Conservation (phyloP, 2,113 vertebrate species). For the Ammodytes dubius region DNA sequence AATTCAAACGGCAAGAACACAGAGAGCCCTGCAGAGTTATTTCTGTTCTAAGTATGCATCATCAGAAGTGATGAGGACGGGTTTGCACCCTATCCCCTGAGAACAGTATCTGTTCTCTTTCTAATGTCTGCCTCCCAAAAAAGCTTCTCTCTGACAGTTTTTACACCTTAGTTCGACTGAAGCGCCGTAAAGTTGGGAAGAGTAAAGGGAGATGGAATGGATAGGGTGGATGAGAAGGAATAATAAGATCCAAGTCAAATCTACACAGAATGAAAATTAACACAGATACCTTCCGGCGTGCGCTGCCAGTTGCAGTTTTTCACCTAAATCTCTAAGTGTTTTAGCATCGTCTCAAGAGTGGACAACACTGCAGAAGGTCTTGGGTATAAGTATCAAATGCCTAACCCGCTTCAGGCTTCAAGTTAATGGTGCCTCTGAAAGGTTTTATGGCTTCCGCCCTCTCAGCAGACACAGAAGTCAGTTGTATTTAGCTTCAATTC, state of each 20-base stretch:
- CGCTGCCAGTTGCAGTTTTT: conserved; percentile 25
- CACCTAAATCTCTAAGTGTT: neutral
- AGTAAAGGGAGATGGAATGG: conserved; percentile 25
- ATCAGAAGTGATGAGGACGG: conserved; percentile 51
- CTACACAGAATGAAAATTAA: conserved; percentile 33
- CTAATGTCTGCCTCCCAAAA: conserved; percentile 65
- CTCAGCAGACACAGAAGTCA: neutral
- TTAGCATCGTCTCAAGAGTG: neutral
- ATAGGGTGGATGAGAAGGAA: conserved; percentile 43
- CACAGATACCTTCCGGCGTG: conserved; percentile 36
- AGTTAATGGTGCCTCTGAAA: neutral
- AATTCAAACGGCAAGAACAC: conserved; percentile 48
- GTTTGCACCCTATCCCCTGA: conserved; percentile 3
- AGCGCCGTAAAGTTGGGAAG: conserved; percentile 29
- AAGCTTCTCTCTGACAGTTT: conserved; percentile 50
- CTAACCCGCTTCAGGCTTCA: neutral
- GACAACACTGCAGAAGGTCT: neutral
- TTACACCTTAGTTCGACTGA: conserved; percentile 58
- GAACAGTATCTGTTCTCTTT: conserved; percentile 42
- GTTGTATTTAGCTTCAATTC: neutral
- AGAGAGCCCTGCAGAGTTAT: conserved; percentile 49
- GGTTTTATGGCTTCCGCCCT: neutral
- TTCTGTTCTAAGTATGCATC: conserved; percentile 53
- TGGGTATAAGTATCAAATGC: neutral
- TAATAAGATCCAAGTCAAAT: conserved; percentile 36